Percentiles rank a stretch among this genome's conserved stretches.
Conservation (phyloP, 1,140 invertebrate species). For the Nomia melanderi region DNA sequence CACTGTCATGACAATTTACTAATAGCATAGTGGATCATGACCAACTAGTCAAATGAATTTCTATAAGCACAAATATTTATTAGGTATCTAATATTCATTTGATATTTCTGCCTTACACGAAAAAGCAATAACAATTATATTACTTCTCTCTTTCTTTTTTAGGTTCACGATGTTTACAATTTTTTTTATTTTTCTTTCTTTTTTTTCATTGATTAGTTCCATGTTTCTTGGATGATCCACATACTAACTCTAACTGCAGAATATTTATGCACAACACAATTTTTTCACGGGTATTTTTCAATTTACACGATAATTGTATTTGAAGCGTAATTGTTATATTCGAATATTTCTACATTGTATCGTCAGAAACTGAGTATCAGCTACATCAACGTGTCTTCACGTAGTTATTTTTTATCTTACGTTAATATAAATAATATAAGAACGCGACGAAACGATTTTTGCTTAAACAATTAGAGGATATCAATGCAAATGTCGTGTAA, state of each 20-base stretch:
- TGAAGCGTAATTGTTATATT: background rate
- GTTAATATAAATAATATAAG: background rate
- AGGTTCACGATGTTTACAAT: conserved; percentile 12
- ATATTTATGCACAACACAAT: conserved; percentile 51
- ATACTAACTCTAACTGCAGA: conserved; percentile 43
- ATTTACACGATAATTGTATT: conserved; percentile 41
- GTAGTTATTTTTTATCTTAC: conserved; percentile 4
- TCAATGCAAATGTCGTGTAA: conserved; percentile 42
- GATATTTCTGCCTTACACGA: conserved; percentile 48
- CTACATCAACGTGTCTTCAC: background rate
- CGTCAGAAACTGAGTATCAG: background rate
- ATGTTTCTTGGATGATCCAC: conserved; percentile 56
- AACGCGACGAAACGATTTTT: background rate
- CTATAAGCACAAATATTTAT: conserved; percentile 77
- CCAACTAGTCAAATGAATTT: conserved; percentile 78
- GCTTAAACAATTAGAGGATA: conserved; percentile 20
- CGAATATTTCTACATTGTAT: background rate
- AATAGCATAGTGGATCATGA: conserved; percentile 72
- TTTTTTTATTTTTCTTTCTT: conserved; percentile 26
- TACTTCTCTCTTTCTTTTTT: conserved; percentile 27
- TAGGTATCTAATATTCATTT: conserved; percentile 62
- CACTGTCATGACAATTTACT: conserved; percentile 77
- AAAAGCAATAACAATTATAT: conserved; percentile 45
- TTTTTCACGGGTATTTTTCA: conserved; percentile 31
- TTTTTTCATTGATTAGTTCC: conserved; percentile 25